A percentile compares a stretch with the other conserved stretches of the same genome.
Conservation (phyloP, 2,113 vertebrate genomes). For the Aspidoscelis tigris region DNA sequence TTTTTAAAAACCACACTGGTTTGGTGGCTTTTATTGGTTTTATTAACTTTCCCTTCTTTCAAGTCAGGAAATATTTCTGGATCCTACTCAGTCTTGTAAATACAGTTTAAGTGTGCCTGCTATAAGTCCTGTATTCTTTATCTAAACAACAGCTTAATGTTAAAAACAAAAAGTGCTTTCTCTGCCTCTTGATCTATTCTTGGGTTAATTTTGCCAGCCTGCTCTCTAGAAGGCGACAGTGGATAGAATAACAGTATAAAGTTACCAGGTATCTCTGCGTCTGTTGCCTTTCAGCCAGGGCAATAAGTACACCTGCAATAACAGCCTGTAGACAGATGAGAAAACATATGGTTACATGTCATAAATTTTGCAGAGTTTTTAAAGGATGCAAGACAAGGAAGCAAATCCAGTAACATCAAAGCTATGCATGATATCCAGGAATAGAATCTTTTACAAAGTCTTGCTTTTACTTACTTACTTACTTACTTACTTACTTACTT, state of each 20-base stretch:
- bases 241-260: fast-evolving
- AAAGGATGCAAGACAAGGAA: slow-evolving; percentile 9
- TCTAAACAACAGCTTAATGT: not conserved
- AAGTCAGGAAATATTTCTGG: slow-evolving; percentile 36
- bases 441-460: not conserved
- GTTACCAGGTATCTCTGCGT: slow-evolving; percentile 69
- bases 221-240: not conserved
- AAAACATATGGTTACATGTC: not conserved
- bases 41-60: slow-evolving; percentile 25
- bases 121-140: not conserved
- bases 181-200: not conserved
- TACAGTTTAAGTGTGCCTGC: slow-evolving; percentile 10
- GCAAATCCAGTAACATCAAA: not conserved
- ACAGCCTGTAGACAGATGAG: slow-evolving; percentile 54
- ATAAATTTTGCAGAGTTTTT: not conserved
- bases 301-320: slow-evolving; percentile 56
- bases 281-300: slow-evolving; percentile 55
- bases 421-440: not conserved
- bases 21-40: not conserved
- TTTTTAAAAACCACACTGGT: slow-evolving; percentile 31
- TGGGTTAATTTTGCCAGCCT: not conserved
- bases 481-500: too few species aligned
- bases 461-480: too few species aligned
- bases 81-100: slow-evolving; percentile 32
- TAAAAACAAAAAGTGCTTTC: not conserved